Base-by-base conservation (phyloP, 2,888 invertebrate genomes). In the Chrysolina americana region DNA sequence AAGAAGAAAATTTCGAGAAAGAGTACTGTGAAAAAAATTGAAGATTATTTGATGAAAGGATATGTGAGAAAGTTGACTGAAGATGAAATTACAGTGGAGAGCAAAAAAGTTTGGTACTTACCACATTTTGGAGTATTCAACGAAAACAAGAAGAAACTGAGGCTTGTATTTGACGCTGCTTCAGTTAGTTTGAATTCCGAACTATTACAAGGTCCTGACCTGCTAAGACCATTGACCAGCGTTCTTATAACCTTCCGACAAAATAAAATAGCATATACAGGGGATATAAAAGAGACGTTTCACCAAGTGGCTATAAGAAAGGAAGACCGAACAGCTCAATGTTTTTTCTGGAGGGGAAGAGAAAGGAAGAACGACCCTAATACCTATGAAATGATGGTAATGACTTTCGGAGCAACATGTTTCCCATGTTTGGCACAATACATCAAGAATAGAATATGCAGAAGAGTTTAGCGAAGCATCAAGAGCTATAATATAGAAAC, bases 351-450 rank as follows among this genome's bases (percentile, higher is more conserved):
- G 74, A 62, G 76, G n/a, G 36, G 73, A 41, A 28, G 17, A 15
- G 68, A 71, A 8, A 56, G 11, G 4, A 21, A 65, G 19, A 50
- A 41, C 41, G 17, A 41, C 17, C 50, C 71, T 13, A 81, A 74
- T 47, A 70, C 75, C 28, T 82, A 77, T 65, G 78, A 76, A 11
- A 70, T 82, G 62, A 68, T 76, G 17, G 80, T 82, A 2, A 77
- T 81, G 79, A 80, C 78, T 4, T 83, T 82, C 62, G 81, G 80
- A 28, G 82, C 80, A 0, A 78, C 73, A n/a, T 82, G 79, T 50
- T 81, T 78, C 3, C 82, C 81, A 1, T 71, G 77, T 11, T 68
- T 77, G 36, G 77, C 28, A 28, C 79, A 82, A 68, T 80, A 44
- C 41, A 80, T 82, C 0, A 82, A 80, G 65, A 75, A 75, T 41